Evolutionary conservation across 1,140 invertebrate species (phyloP), one percentile per base, ranked within the genome.

Genomic region (Procambarus clarkii): DNA sequence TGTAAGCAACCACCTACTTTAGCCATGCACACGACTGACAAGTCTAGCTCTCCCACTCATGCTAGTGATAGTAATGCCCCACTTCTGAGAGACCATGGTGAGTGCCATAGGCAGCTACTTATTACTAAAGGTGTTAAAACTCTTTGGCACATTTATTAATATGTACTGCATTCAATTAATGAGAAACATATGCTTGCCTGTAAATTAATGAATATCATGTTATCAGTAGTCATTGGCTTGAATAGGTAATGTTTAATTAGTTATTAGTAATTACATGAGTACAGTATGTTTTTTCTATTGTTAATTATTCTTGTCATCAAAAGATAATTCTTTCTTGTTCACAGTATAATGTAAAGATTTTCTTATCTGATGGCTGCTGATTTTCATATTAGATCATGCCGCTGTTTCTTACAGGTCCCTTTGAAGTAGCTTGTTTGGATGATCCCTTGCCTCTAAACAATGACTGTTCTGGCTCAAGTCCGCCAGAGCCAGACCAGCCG

Each of bases 391-490:
- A 46, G 9, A 21, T 58, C 44, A 13, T 45, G 54, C 44, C 74
- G 60, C n/a, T 50, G 2, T 2, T 18, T 34, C 15, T 77, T 80
- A 7, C 83, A 91, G 89, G 89, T 78, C 92, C 90, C 7, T 93
- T 93, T 78, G 92, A 92, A 46, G 44, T 93, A 79, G 93, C 93
- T 13, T 93, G 93, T 78, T 83, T 93, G 58, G 92, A 93, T 69
- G 93, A 93, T 71, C 93, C 93, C 21, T 71, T 92, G 79, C 86
- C 91, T 21, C 80, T 71, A 34, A 88, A 18, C 44, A 92, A 46
- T 78, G 87, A 82, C 44, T 81, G 77, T 78, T 90, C 58, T 88
- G 91, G 78, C 91, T 92, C 76, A 58, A 76, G 78, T 24, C 84
- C 76, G 64, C 86, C 34, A 34, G 81, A 93, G 46, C 87, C 81